Conservation (phyloP, 2,888 invertebrate genomes). For the Oxyteleia sp. region DNA sequence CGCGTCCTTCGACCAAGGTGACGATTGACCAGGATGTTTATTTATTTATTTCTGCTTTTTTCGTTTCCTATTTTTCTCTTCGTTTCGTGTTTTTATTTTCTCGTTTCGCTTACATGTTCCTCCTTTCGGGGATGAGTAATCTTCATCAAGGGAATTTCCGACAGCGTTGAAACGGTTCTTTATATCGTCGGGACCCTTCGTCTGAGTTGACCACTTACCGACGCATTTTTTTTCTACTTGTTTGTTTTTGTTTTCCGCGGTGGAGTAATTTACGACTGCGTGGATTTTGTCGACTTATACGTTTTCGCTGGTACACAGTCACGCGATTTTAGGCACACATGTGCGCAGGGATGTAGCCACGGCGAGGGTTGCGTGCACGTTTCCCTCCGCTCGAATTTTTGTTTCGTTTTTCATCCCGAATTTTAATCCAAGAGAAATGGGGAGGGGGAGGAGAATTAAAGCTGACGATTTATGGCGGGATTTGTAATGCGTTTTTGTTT, state of each 20-base stretch:
- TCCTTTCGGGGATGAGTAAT: neutral
- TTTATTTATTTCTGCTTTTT: neutral
- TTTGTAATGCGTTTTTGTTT: neutral
- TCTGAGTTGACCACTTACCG: conserved; percentile 2
- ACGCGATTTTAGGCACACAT: conserved; percentile 40
- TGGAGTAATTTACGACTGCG: conserved; percentile 38
- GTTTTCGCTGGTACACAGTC: conserved; percentile 13
- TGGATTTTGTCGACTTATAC: conserved; percentile 47
- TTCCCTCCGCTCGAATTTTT: conserved; percentile 10
- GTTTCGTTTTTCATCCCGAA: conserved; percentile 27
- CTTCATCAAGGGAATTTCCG: neutral
- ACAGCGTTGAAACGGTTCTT: neutral
- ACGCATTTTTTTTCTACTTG: conserved; percentile 15
- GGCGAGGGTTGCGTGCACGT: conserved; percentile 32
- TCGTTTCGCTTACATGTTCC: no score
- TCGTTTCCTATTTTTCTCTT: neutral
- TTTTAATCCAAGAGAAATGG: conserved; percentile 15
- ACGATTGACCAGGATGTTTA: neutral
- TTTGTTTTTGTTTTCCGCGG: conserved; percentile 35
- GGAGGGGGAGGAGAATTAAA: conserved; percentile 15
- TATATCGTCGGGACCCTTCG: neutral
- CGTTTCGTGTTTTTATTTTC: neutral
- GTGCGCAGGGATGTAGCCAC: conserved; percentile 12
- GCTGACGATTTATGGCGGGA: conserved; percentile 1
- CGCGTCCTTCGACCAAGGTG: neutral